Conservation (phyloP, 2,888 invertebrate genomes). For the Noctua janthe region DNA sequence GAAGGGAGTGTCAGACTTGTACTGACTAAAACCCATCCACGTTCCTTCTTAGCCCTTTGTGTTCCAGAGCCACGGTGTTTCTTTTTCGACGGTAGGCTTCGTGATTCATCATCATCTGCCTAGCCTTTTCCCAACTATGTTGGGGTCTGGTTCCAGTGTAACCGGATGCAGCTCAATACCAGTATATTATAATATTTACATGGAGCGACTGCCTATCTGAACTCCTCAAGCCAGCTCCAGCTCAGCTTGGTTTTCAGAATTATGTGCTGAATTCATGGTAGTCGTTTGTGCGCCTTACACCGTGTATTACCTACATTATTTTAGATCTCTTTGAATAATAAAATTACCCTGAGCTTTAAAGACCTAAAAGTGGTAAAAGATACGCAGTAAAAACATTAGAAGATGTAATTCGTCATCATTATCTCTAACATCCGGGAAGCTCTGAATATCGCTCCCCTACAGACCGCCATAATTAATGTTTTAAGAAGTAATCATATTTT, state of each 20-base stretch:
- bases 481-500: conserved; percentile 31
- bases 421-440: conserved; percentile 16
- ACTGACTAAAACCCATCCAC: no score
- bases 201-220: no score
- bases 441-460: conserved; percentile 1
- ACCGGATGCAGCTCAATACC: no score
- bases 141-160: no score
- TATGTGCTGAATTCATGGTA: background rate
- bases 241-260: background rate
- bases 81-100: no score
- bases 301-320: background rate
- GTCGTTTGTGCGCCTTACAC: background rate
- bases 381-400: background rate
- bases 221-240: no score
- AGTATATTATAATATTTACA: no score
- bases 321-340: background rate
- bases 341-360: background rate
- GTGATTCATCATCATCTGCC: no score
- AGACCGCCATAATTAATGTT: conserved; percentile 35
- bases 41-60: no score
- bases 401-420: conserved; percentile 32
- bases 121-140: no score
- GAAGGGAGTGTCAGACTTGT: no score
- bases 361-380: background rate
- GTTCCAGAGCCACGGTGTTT: no score